Evolutionary conservation across 2,113 vertebrate genomes (phyloP).

Genomic region (Lepisosteus oculatus): DNA sequence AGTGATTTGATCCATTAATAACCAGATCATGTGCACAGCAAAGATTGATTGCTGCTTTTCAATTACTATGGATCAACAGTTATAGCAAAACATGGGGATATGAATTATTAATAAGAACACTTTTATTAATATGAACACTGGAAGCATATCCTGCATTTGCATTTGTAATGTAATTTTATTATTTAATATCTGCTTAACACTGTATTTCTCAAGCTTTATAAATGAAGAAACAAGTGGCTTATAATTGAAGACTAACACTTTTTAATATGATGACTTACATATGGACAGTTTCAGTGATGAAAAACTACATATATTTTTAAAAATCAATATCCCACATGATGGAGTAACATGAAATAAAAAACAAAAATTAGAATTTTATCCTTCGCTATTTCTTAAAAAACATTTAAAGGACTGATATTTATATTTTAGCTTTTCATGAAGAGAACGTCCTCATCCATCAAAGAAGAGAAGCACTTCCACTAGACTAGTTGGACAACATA

Average conservation of each 20-base stretch:
- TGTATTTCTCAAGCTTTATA: background rate
- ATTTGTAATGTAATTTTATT: background rate
- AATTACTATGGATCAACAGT: constrained; percentile 35
- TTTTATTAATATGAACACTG: constrained; percentile 3
- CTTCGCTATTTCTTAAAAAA: no score
- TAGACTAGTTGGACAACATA: background rate
- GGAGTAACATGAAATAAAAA: no score
- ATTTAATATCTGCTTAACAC: constrained; percentile 1
- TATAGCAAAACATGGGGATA: constrained; percentile 27
- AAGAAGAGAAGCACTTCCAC: background rate
- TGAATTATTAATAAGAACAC: constrained; percentile 27
- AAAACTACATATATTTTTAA: no score
- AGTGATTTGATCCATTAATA: constrained; percentile 38
- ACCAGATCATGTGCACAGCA: constrained; percentile 27
- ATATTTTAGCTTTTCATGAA: background rate
- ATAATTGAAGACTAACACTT: background rate
- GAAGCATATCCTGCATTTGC: background rate
- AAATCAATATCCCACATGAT: no score
- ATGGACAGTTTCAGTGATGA: no score
- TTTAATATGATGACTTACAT: no score
- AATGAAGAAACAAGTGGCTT: background rate
- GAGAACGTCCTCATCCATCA: no score
- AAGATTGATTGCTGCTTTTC: constrained; percentile 26
- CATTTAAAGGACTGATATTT: background rate
- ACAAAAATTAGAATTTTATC: no score